Percentiles rank a stretch among this genome's conserved stretches.
These are phyloP conservation scores for Amorpha juglandis DNA, from an alignment of 2,888 invertebrate species.

Conservation along the genomic window DNA sequence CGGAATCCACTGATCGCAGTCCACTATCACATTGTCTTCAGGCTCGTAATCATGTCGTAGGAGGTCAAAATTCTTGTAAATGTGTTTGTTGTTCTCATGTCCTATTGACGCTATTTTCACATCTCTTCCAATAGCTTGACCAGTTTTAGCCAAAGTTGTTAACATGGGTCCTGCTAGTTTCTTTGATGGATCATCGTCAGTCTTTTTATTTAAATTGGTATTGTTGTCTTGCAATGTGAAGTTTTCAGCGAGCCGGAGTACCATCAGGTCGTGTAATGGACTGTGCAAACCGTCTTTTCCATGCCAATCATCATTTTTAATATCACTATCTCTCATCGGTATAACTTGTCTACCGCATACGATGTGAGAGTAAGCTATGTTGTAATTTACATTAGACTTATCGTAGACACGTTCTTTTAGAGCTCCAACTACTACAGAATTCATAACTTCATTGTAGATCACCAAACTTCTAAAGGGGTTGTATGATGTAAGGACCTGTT, in stretches of 20 bases:
- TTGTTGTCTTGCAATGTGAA: background rate
- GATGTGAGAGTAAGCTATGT: background rate
- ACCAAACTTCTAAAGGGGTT: slow-evolving; percentile 21
- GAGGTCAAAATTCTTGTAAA: background rate
- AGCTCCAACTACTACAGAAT: background rate
- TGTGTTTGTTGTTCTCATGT: slow-evolving; percentile 9
- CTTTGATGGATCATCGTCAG: background rate
- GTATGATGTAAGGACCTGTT: slow-evolving; percentile 13
- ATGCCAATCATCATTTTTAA: slow-evolving; percentile 6
- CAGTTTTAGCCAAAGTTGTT: background rate
- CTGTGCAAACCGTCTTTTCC: slow-evolving; percentile 10
- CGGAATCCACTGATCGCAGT: slow-evolving; percentile 33
- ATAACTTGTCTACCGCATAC: slow-evolving; percentile 19
- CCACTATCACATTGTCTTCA: slow-evolving; percentile 13
- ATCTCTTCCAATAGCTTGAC: slow-evolving; percentile 5
- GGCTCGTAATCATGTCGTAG: slow-evolving; percentile 1
- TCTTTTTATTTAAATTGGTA: background rate
- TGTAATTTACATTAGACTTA: background rate
- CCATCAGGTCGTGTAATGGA: slow-evolving; percentile 21
- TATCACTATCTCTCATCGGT: slow-evolving; percentile 8
- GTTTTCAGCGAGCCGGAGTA: background rate
- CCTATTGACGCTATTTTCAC: slow-evolving; percentile 15
- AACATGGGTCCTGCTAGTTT: background rate
- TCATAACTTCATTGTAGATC: background rate
- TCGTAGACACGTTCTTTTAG: background rate